Base-by-base conservation (phyloP, 2,888 invertebrate species). In the Campoletis raptor region DNA sequence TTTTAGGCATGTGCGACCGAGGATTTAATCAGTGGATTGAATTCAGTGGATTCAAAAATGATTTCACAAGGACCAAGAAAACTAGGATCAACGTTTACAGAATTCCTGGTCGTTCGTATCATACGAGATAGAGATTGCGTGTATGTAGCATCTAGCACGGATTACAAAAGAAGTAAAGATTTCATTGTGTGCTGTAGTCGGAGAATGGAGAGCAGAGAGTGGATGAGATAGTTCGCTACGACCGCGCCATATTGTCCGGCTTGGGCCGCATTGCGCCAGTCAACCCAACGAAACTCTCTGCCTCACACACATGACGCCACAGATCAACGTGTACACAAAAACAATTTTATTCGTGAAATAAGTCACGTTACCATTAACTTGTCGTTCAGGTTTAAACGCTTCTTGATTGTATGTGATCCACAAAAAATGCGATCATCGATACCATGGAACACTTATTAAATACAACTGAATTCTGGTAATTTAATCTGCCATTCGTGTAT, bases 221-320 rank as follows among this genome's bases (percentile, higher is more conserved):
- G 80, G 74, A 76, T 82, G 86, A 85, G 88, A 84, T 86, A 83
- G 86, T 86, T 83, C 72, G 83, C 57, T 57, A 72, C 77, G 83
- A 86, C 80, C 79, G 93, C 93, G 93, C 93, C 93, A 93, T 93
- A 91, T 93, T 93, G 93, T 93, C 92, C 93, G 91, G 91, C 92
- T 90, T 90, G 80, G 92, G 92, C 93, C 92, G 93, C 93, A 93
- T 93, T 93, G 93, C 93, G 93, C 92, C 93, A 93, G 91, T 92
- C 90, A 93, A 93, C 92, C 93, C 93, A 89, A 88, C 91, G 88
- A 92, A 92, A 85, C 83, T 79, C 83, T 76, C 77, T 79, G 36
- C 83, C 77, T 52, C 66, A 81, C 79, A 69, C 24, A 57, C 30
- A 69, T 54, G 36, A 79, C n/a, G 30, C 21, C 30, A n/a, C 15